phyloP scores from a whole-genome alignment of 2,113 vertebrate genomes.

The Lucifuga dentata region DNA sequence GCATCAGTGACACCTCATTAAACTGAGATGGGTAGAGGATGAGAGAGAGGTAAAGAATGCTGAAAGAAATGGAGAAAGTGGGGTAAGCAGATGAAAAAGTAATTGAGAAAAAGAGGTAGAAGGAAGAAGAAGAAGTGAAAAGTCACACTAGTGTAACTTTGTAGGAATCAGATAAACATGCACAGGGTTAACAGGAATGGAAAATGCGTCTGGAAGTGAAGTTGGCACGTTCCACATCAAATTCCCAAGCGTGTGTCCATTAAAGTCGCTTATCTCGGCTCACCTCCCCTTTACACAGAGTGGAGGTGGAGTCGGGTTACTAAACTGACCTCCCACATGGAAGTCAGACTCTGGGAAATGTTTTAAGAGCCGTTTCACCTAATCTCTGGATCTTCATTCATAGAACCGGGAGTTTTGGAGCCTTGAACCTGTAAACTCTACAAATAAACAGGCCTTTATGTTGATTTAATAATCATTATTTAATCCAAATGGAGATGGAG shows the following conservation, averaged over 20 bases:
- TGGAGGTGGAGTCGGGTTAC: constrained; percentile 55
- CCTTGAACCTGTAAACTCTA: no score
- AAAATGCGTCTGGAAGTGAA: constrained; percentile 29
- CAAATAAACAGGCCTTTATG: not conserved
- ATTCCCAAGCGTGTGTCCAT: constrained; percentile 55
- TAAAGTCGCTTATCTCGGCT: constrained; percentile 56
- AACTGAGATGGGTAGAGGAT: not conserved
- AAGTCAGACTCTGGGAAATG: no score
- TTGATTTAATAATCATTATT: not conserved
- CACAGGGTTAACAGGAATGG: not conserved
- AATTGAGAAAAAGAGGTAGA: not conserved
- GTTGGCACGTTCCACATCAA: constrained; percentile 44
- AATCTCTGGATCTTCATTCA: constrained; percentile 1
- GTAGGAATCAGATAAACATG: not conserved
- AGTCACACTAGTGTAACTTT: constrained; percentile 7
- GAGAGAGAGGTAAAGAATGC: not conserved
- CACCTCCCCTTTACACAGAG: constrained; percentile 42
- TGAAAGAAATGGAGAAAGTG: not conserved
- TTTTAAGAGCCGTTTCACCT: not conserved
- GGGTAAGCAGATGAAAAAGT: not conserved
- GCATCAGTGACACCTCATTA: constrained; percentile 30
- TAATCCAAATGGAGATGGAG: not conserved
- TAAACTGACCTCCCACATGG: constrained; percentile 52
- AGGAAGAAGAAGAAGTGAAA: not conserved
- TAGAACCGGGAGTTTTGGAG: no score